Percentiles rank a stretch among this genome's conserved stretches.
Conservation (phyloP, 1,140 invertebrate genomes). For the Zaprionus camerounensis region DNA sequence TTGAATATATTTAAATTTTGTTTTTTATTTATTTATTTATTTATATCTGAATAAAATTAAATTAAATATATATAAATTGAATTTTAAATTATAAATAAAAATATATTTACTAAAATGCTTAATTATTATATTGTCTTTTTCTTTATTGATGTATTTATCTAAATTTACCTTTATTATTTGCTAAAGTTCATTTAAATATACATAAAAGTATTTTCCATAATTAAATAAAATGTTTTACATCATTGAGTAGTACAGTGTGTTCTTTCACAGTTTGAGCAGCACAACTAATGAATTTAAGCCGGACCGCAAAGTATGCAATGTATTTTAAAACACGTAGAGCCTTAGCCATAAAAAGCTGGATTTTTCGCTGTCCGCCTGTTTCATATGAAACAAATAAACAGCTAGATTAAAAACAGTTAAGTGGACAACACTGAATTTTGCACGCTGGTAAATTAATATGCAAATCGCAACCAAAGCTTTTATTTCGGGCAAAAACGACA, state of each 20-base stretch:
- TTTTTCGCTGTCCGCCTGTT: too few relatives aligned
- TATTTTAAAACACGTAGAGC: too few relatives aligned
- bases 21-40: not conserved
- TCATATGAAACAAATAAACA: too few relatives aligned
- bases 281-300: not conserved
- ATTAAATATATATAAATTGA: too few relatives aligned
- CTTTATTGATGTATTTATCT: not conserved
- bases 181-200: not conserved
- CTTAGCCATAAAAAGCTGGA: too few relatives aligned
- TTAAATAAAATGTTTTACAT: not conserved
- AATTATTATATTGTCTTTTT: too few relatives aligned
- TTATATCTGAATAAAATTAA: too few relatives aligned
- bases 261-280: conserved; percentile 1
- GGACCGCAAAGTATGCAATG: conserved; percentile 16
- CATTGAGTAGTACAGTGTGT: not conserved
- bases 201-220: not conserved
- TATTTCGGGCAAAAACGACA: conserved; percentile 64
- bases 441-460: conserved; percentile 57
- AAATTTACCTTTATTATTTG: not conserved
- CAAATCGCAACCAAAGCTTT: conserved; percentile 58
- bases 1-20: not conserved
- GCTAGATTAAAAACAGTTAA: too few relatives aligned
- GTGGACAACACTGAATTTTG: not conserved
- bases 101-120: too few relatives aligned
- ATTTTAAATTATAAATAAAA: too few relatives aligned